Conservation (phyloP, 2,888 invertebrate genomes). For the Pseudococcus viburni region DNA sequence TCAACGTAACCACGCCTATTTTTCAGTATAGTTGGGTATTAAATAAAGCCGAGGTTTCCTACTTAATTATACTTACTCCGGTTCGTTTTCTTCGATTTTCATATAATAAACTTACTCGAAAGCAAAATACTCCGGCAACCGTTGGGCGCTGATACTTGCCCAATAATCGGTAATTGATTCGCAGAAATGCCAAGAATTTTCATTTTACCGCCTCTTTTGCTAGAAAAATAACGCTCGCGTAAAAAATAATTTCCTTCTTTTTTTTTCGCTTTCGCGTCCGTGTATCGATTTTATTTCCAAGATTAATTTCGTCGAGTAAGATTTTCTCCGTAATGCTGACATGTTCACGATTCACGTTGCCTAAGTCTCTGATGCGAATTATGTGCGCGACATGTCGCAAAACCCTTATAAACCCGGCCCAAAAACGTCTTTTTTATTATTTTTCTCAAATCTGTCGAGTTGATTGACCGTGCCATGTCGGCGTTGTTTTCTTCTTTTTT, state of each 20-base stretch:
- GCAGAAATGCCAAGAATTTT: slow-evolving; percentile 55
- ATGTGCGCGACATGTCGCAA: background rate
- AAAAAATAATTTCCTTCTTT: slow-evolving; percentile 54
- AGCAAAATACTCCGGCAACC: slow-evolving; percentile 55
- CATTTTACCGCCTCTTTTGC: slow-evolving; percentile 32
- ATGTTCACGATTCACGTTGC: background rate
- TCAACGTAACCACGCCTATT: slow-evolving; percentile 62
- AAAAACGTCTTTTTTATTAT: slow-evolving; percentile 25
- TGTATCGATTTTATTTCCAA: slow-evolving; percentile 51
- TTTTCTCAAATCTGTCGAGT: slow-evolving; percentile 33
- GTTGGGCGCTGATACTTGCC: slow-evolving; percentile 28
- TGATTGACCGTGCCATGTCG: slow-evolving; percentile 15
- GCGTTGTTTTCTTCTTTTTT: background rate
- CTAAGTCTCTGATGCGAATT: background rate
- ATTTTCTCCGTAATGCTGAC: background rate
- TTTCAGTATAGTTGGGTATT: slow-evolving; percentile 61
- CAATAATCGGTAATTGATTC: slow-evolving; percentile 56
- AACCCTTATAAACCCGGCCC: slow-evolving; percentile 14
- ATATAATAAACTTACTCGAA: slow-evolving; percentile 59
- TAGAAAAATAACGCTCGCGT: slow-evolving; percentile 51
- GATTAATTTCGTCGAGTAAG: slow-evolving; percentile 38
- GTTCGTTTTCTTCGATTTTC: slow-evolving; percentile 62
- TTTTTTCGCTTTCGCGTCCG: slow-evolving; percentile 14
- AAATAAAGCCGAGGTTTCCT: slow-evolving; percentile 63
- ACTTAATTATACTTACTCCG: slow-evolving; percentile 64